Base-by-base conservation (phyloP, 2,113 vertebrate genomes). In the Dendropsophus ebraccatus region DNA sequence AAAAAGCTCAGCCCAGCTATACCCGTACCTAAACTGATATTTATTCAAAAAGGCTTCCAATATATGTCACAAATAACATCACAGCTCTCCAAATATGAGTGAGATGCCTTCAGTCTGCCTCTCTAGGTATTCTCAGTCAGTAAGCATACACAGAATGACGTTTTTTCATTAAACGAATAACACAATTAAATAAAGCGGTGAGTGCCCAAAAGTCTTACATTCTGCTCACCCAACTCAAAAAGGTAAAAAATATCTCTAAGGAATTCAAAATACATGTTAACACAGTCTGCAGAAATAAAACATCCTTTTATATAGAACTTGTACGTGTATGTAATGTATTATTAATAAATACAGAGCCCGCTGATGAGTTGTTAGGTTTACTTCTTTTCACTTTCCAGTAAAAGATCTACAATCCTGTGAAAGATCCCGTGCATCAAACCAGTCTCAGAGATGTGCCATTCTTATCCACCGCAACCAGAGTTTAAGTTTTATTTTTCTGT, bases 211-310 rank as follows among this genome's bases (percentile, higher is more conserved):
- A 62, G 54, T 19, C 54, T 80, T 37, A 80, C 35, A 54, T 37
- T 62, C 12, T 80, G 32, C 35, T 37, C 45, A 80, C 41, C 11
- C 54, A 45, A 54, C 54, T 60, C 23, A 45, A 80, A 80, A 80
- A 35, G 23, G 28, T 60, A 60, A 45, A 4, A 62, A 41, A 58
- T 37, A 23, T 79, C 50, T 79, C 32, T 23, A 1, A 25, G 77
- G 77, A 60, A 60, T 60, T 79, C 6, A 32, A 35, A 60, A 58
- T 79, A 60, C 76, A 58, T 79, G 76, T 79, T 79, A 60, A 80
- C 54, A 60, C 11, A 32, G 35, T 41, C 21, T 60, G 17, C 77
- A n/a, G 56, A 62, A 60, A 45, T 62, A 80, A 60, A n/a, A 60
- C 77, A 80, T 58, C 17, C 32, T 58, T 79, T 49, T 74, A n/a